Base-by-base conservation (phyloP, 2,113 vertebrate species). In the Rhabdomys dilectus region DNA sequence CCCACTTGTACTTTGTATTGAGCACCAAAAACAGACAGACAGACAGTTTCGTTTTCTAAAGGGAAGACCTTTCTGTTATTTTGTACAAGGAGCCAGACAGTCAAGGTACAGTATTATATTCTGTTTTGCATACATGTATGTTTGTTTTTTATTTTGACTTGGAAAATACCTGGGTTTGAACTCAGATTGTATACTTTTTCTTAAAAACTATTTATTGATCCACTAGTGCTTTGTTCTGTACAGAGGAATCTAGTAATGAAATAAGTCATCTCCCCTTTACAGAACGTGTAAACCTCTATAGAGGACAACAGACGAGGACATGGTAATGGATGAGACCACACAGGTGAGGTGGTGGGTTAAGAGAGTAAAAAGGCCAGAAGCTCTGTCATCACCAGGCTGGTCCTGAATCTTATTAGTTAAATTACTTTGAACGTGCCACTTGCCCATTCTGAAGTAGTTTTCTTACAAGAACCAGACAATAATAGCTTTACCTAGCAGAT, bases 81-180 rank as follows among this genome's bases (percentile, higher is more conserved):
- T 91, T 88, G n/a, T 80, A 91, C 39, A 82, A 89, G 42, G 22
- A 91, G 24, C 60, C 17, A 80, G 48, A 70, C 78, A 91, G 76
- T 73, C 24, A 45, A 86, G 53, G 42, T 64, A 29, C n/a, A 62
- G 26, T 13, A 19, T 75, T 89, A 53, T 81, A 86, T 73, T 62
- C 29, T 66, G 70, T 19, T 19, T 70, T 95, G 26, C 53, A 29
- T 60, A 48, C 56, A 34, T 90, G 9, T 76, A 11, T 58, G 16
- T 31, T 31, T 81, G 53, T 85, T 96, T 85, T 85, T 62, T 31
- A 34, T 51, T 64, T 53, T 87, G 5, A 51, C 39, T 64, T 62
- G 31, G 15, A 45, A 36, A 58, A 29, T 66, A 24, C 7, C 53
- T 0, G 24, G 39, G 22, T 9, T 53, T 90, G 68, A 84, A 66